Evolutionary conservation across 1,140 invertebrate species (phyloP).

Genomic region (Oryzaephilus surinamensis): DNA sequence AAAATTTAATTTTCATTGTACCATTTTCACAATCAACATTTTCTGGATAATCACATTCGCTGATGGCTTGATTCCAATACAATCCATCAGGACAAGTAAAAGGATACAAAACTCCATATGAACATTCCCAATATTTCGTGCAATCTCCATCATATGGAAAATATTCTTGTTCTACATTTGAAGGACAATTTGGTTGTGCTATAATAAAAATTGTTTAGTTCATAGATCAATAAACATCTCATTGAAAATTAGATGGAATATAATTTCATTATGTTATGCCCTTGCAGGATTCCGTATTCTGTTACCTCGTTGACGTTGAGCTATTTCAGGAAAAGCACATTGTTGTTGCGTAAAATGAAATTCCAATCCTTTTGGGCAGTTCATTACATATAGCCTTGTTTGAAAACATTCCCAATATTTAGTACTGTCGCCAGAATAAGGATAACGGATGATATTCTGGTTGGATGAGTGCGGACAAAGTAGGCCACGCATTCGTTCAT

Average conservation of each 20-base stretch:
- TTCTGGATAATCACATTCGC: slow-evolving; percentile 10
- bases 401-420: slow-evolving; percentile 6
- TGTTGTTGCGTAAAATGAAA: not conserved
- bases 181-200: not conserved
- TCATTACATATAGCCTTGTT: slow-evolving; percentile 2
- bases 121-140: slow-evolving; percentile 10
- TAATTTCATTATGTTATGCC: no score
- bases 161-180: not conserved
- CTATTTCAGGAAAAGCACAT: not conserved
- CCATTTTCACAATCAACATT: slow-evolving; percentile 1
- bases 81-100: slow-evolving; percentile 1
- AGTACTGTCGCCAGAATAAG: slow-evolving; percentile 3
- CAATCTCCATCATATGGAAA: slow-evolving; percentile 7
- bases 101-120: not conserved
- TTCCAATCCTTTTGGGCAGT: slow-evolving; percentile 3
- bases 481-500: no score
- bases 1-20: no score
- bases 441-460: slow-evolving; percentile 1
- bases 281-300: no score
- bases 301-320: no score
- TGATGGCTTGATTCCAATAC: slow-evolving; percentile 7
- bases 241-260: no score
- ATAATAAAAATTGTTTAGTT: no score
- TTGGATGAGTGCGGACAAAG: slow-evolving; percentile 1
- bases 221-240: no score